Evolutionary conservation across 2,888 invertebrate species (phyloP).

Genomic region (Proisotoma minuta): DNA sequence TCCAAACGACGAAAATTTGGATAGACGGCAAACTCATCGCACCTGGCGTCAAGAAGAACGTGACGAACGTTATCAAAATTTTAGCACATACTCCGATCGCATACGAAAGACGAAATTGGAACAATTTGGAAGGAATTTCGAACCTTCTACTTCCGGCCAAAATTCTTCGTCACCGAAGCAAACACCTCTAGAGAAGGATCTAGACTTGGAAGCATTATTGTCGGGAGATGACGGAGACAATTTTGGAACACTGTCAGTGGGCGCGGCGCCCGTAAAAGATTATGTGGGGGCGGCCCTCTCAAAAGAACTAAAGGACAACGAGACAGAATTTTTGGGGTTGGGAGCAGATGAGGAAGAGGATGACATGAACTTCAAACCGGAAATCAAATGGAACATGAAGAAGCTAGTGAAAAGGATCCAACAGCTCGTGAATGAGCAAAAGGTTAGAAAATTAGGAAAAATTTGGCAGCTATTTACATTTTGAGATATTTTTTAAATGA

Average conservation of each 20-base stretch:
- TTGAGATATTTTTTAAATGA: too few relatives aligned
- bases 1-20: too few relatives aligned
- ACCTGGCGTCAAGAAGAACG: too few relatives aligned
- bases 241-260: constrained; percentile 56
- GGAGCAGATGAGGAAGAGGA: constrained; percentile 51
- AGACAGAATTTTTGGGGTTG: constrained; percentile 53
- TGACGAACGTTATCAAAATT: too few relatives aligned
- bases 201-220: background rate
- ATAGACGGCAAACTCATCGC: too few relatives aligned
- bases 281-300: constrained; percentile 8
- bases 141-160: background rate
- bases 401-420: constrained; percentile 21
- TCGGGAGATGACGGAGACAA: constrained; percentile 55
- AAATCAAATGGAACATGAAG: constrained; percentile 43
- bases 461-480: background rate
- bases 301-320: constrained; percentile 49
- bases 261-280: constrained; percentile 15
- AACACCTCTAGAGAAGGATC: too few relatives aligned
- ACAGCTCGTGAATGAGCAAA: constrained; percentile 53
- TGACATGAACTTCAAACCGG: constrained; percentile 56
- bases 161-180: too few relatives aligned
- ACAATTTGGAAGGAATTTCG: background rate
- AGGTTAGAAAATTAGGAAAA: constrained; percentile 57
- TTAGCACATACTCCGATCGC: too few relatives aligned
- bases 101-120: background rate